A percentile compares a stretch with the other conserved stretches of the same genome.
Conservation (phyloP, 2,113 vertebrate species). For the Sceloporus undulatus region DNA sequence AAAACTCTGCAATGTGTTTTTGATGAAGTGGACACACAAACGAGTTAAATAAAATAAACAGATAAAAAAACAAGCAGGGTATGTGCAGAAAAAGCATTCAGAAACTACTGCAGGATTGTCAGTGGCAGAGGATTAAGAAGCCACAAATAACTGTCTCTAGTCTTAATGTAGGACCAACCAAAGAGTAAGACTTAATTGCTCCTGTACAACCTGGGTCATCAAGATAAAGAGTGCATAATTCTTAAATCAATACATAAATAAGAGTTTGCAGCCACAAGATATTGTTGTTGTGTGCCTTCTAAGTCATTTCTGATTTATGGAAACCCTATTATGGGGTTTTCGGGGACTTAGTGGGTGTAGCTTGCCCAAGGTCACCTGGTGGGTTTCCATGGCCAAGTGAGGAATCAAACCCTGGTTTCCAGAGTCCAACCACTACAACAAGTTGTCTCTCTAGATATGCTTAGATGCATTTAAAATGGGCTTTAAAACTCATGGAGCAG, state of each 20-base stretch:
- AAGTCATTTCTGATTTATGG: no score
- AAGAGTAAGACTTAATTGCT: neutral
- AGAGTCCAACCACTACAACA: no score
- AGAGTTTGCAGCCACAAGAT: neutral
- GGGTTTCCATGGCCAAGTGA: no score
- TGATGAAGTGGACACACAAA: neutral
- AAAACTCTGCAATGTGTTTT: neutral
- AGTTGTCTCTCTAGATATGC: neutral
- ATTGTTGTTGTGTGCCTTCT: no score
- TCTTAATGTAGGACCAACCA: neutral
- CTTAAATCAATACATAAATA: neutral
- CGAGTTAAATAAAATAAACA: neutral
- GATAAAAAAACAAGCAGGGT: neutral
- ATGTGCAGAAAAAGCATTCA: neutral
- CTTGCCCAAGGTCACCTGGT: no score
- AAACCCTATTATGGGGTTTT: no score
- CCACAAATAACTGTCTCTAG: neutral
- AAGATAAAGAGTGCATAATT: neutral
- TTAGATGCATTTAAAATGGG: neutral
- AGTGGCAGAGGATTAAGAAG: neutral
- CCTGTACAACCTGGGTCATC: neutral
- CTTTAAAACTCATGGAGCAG: neutral
- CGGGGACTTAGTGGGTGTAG: no score
- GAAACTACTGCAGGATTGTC: neutral
- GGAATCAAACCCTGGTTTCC: no score